phyloP scores from a whole-genome alignment of 2,888 invertebrate species.

The Serrognathus titanus region DNA sequence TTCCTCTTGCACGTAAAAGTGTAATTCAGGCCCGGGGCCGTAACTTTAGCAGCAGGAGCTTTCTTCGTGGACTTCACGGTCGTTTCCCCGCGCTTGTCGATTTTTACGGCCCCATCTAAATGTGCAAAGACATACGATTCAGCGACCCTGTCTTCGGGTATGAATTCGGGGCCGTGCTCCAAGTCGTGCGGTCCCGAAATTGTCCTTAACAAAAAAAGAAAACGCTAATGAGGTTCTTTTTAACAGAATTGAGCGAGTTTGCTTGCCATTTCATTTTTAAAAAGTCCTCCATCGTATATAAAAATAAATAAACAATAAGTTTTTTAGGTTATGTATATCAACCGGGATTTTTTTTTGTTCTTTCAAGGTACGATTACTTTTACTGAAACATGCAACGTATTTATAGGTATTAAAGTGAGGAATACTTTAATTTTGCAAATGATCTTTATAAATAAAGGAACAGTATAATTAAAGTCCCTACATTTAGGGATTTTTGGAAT shows the following conservation, averaged over 20 bases:
- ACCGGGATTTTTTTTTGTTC: too few relatives aligned
- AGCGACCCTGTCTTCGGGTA: constrained; percentile 14
- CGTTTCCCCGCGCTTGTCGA: not conserved
- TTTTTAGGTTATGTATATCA: not conserved
- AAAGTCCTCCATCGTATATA: constrained; percentile 12
- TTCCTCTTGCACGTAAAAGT: constrained; percentile 1
- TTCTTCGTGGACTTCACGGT: not conserved
- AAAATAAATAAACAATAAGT: not conserved
- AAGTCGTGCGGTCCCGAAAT: constrained; percentile 13
- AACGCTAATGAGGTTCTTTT: not conserved
- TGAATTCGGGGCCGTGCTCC: constrained; percentile 8
- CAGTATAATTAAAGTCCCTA: too few relatives aligned
- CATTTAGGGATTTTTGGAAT: too few relatives aligned
- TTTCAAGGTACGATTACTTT: too few relatives aligned
- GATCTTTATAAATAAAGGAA: too few relatives aligned
- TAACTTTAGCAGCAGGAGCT: not conserved
- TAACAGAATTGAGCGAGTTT: not conserved
- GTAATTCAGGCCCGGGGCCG: constrained; percentile 5
- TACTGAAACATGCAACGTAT: too few relatives aligned
- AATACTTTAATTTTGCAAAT: too few relatives aligned
- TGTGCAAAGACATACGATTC: constrained; percentile 9
- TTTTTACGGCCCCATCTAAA: not conserved
- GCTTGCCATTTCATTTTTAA: constrained; percentile 13
- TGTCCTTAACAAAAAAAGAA: constrained; percentile 6
- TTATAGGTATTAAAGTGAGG: too few relatives aligned